Percentiles rank a stretch among this genome's conserved stretches.
Evolutionary conservation across 2,888 invertebrate genomes (phyloP).

Genomic region (Macrophya annulata): DNA sequence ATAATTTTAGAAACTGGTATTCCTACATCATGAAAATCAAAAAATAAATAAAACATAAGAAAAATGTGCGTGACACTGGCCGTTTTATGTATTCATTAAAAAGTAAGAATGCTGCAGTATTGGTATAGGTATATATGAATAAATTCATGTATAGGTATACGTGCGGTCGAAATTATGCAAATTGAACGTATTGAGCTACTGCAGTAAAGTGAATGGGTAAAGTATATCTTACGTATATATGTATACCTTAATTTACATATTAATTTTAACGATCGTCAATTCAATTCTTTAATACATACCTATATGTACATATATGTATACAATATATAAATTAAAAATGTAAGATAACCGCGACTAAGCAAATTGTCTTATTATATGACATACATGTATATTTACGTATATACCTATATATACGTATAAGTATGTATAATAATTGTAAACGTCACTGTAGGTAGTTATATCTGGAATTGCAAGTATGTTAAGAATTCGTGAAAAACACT

Average conservation of each 20-base stretch:
- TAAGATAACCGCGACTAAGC: not conserved
- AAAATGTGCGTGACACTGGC: not conserved
- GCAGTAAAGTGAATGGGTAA: not conserved
- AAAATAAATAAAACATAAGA: not conserved
- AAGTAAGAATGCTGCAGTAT: not conserved
- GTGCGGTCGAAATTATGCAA: not conserved
- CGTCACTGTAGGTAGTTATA: not conserved
- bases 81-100: slow-evolving; percentile 38
- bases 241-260: not conserved
- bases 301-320: too few relatives aligned
- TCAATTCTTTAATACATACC: not conserved
- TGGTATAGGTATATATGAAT: slow-evolving; percentile 19
- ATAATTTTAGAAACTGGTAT: slow-evolving; percentile 18
- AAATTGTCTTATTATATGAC: not conserved
- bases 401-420: not conserved
- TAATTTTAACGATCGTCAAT: not conserved
- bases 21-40: too few relatives aligned
- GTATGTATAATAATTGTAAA: not conserved
- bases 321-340: not conserved
- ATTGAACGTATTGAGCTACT: not conserved
- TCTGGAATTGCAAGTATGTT: not conserved
- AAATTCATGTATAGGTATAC: not conserved
- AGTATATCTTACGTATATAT: not conserved
- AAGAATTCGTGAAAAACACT: slow-evolving; percentile 28
- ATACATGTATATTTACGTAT: not conserved